Conservation (phyloP, 1,140 invertebrate genomes). For the Atta cephalotes region DNA sequence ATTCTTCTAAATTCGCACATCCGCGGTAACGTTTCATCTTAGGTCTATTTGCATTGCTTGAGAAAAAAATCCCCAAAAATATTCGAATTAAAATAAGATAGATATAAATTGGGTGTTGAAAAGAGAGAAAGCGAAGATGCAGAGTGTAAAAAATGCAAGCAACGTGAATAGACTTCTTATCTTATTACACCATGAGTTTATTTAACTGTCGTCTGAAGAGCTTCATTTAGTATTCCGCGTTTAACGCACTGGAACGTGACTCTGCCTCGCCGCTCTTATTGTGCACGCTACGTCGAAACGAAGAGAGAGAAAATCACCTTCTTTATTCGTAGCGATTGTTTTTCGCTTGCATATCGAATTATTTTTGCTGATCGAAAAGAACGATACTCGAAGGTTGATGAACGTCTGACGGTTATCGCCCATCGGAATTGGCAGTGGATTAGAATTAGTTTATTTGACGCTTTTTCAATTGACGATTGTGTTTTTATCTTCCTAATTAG, state of each 20-base stretch:
- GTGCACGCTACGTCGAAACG: not conserved
- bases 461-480: not conserved
- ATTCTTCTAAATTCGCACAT: no score
- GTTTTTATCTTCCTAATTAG: not conserved
- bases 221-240: not conserved
- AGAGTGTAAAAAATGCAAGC: no score
- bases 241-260: not conserved
- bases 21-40: no score
- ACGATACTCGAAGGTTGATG: not conserved
- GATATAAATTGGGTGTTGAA: no score
- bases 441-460: not conserved
- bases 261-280: not conserved
- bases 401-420: not conserved
- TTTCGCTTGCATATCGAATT: not conserved
- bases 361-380: not conserved
- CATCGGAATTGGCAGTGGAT: not conserved
- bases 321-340: not conserved
- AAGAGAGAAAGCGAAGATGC: no score
- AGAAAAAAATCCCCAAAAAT: no score
- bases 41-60: no score
- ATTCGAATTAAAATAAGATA: no score
- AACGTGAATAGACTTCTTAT: no score
- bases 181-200: no score
- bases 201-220: not conserved
- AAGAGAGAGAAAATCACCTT: not conserved